Conservation (phyloP, 2,797 vertebrate genomes). For the Carapus acus region DNA sequence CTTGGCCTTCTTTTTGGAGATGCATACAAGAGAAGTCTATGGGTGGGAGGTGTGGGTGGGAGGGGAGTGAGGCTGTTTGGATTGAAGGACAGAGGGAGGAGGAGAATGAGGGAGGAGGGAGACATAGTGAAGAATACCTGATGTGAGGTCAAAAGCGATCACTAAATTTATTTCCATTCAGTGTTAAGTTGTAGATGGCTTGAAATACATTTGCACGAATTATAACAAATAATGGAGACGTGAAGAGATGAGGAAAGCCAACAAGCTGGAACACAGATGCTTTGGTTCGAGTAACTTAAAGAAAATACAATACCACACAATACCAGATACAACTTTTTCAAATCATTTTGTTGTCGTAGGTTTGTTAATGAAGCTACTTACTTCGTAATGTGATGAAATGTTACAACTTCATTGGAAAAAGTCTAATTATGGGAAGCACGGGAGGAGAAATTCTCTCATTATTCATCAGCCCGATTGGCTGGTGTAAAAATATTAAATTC, state of each 20-base stretch:
- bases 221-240: not conserved
- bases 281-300: not conserved
- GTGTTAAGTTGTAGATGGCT: not conserved
- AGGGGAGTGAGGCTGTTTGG: conserved; percentile 79
- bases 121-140: conserved; percentile 79
- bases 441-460: no score
- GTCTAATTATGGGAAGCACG: no score
- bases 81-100: conserved; percentile 34
- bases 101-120: conserved; percentile 39
- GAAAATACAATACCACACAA: no score
- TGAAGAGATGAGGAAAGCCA: conserved; percentile 1
- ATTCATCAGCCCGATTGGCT: no score
- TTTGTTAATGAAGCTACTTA: no score
- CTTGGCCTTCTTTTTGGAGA: conserved; percentile 92
- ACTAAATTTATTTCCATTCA: conserved; percentile 37
- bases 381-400: no score
- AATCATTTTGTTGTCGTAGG: no score
- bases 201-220: not conserved
- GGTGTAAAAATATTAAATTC: not conserved
- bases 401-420: no score
- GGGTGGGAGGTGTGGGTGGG: conserved; percentile 90
- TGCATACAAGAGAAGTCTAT: conserved; percentile 99
- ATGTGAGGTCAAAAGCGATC: conserved; percentile 73
- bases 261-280: not conserved
- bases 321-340: no score